These are phyloP conservation scores for Bombus turneri DNA, from an alignment of 1,140 invertebrate genomes.

Conservation along the genomic window DNA sequence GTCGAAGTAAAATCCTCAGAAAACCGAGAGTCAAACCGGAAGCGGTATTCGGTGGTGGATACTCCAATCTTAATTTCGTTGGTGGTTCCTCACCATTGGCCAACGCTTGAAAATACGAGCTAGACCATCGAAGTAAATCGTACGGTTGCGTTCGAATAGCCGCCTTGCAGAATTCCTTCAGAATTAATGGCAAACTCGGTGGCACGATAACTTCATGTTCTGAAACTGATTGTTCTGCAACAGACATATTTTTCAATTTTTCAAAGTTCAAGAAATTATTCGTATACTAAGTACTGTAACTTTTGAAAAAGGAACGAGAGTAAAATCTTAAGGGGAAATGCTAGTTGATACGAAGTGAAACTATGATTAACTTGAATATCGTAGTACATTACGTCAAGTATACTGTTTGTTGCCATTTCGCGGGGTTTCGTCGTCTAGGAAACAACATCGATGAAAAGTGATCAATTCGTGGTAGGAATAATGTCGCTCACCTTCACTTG, in stretches of 20 bases:
- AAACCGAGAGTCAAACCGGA: conserved; percentile 90
- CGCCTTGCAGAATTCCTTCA: conserved; percentile 95
- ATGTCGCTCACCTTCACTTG: not conserved
- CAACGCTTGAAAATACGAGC: conserved; percentile 89
- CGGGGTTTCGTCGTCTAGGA: conserved; percentile 39
- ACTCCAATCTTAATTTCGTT: conserved; percentile 90
- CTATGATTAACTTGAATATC: conserved; percentile 8
- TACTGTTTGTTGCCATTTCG: conserved; percentile 24
- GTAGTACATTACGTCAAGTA: not conserved
- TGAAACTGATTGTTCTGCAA: conserved; percentile 44
- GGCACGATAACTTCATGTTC: conserved; percentile 87
- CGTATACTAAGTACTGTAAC: not conserved
- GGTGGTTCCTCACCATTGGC: conserved; percentile 86
- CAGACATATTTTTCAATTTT: conserved; percentile 44
- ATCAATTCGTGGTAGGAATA: conserved; percentile 33
- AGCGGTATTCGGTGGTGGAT: conserved; percentile 83
- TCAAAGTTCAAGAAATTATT: not conserved
- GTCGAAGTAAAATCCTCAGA: conserved; percentile 89
- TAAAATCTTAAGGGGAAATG: not conserved
- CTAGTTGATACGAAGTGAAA: not conserved
- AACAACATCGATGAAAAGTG: conserved; percentile 31
- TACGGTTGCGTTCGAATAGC: conserved; percentile 95
- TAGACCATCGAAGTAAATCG: conserved; percentile 93
- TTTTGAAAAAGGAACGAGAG: not conserved
- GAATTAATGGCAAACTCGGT: conserved; percentile 90